Percentiles rank a stretch among this genome's conserved stretches.
phyloP scores from a whole-genome alignment of 2,113 vertebrate species.

The Prinia subflava region DNA sequence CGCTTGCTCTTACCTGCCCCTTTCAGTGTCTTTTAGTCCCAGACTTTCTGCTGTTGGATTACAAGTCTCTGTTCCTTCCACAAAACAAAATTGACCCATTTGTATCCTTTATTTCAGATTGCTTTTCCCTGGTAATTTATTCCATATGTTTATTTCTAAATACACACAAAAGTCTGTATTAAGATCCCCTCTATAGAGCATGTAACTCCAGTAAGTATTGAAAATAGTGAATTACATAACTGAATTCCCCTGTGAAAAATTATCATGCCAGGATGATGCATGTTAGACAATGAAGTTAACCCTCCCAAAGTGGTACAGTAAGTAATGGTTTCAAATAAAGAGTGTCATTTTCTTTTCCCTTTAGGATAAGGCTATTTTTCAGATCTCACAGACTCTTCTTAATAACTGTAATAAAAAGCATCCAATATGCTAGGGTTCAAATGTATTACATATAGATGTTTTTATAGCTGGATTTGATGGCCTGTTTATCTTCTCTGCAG shows the following conservation, averaged over 20 bases:
- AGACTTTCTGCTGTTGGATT: neutral
- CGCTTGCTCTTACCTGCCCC: neutral
- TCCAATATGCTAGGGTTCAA: constrained; percentile 11
- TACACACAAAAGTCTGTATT: neutral
- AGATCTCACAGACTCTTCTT: constrained; percentile 33
- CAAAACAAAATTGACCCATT: neutral
- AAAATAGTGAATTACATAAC: constrained; percentile 20
- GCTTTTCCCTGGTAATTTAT: constrained; percentile 10
- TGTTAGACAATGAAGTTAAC: constrained; percentile 47
- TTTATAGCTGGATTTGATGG: constrained; percentile 56
- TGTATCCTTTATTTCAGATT: neutral
- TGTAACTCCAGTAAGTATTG: neutral
- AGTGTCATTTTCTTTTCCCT: constrained; percentile 38
- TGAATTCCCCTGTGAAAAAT: constrained; percentile 43
- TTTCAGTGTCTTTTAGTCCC: neutral
- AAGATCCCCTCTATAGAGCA: constrained; percentile 7
- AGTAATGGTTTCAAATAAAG: constrained; percentile 59
- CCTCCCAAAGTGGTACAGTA: constrained; percentile 26
- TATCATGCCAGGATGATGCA: constrained; percentile 30
- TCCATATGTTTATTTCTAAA: neutral
- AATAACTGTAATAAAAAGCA: constrained; percentile 52
- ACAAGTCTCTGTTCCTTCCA: neutral
- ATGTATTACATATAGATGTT: constrained; percentile 13
- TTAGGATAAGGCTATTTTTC: constrained; percentile 26
- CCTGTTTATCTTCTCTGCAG: constrained; percentile 28